A percentile compares a stretch with the other conserved stretches of the same genome.
phyloP scores from a whole-genome alignment of 2,797 vertebrate species.

The Psittacula derbiana region DNA sequence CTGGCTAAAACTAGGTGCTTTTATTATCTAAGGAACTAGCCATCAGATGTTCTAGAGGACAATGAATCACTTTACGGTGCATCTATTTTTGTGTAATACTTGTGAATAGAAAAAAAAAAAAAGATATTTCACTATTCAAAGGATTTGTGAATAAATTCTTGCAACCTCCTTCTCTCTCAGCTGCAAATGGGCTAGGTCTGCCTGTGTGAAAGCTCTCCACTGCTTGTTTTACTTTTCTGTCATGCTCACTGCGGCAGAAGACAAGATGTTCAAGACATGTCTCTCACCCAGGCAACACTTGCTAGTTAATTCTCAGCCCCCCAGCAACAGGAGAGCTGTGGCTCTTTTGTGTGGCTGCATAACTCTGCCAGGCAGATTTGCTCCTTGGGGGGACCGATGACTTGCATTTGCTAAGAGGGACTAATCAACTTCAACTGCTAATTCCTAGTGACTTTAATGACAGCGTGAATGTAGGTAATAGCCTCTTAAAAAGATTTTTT shows the following conservation, averaged over 20 bases:
- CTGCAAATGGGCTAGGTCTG: background rate
- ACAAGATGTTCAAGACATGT: background rate
- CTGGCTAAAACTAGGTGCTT: background rate
- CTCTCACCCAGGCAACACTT: background rate
- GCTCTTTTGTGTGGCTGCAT: background rate
- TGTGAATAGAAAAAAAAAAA: background rate
- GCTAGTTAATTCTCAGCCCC: background rate
- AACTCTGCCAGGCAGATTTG: background rate
- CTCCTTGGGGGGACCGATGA: background rate
- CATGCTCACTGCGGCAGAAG: background rate
- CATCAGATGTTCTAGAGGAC: background rate
- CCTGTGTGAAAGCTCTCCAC: background rate
- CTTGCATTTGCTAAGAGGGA: background rate
- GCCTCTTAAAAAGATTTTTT: background rate
- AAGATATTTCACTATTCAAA: background rate
- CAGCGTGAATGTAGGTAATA: background rate
- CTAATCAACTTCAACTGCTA: background rate
- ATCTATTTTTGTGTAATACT: background rate
- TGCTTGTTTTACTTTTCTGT: background rate
- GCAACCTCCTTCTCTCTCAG: background rate
- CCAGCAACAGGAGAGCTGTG: background rate
- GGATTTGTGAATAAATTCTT: background rate
- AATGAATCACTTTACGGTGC: background rate
- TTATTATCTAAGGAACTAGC: background rate
- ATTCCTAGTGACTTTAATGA: slow-evolving; percentile 19